Evolutionary conservation across 2,113 vertebrate species (phyloP).

Genomic region (Henicopernis longicauda): DNA sequence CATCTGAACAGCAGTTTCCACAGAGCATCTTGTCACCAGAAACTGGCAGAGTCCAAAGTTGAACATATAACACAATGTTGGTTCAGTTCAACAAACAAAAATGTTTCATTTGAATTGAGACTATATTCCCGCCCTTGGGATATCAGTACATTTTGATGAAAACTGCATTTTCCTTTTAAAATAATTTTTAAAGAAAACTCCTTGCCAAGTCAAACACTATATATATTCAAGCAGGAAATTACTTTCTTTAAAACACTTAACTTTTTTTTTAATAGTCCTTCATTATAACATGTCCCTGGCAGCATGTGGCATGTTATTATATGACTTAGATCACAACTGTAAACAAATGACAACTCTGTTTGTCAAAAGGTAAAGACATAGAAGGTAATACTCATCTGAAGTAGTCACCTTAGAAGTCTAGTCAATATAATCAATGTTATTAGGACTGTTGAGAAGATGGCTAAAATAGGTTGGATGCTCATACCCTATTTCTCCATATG

Average conservation of each 20-base stretch:
- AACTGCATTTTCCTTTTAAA: neutral
- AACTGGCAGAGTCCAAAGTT: neutral
- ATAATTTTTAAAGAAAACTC: neutral
- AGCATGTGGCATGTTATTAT: neutral
- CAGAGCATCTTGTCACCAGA: neutral
- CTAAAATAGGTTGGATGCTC: neutral
- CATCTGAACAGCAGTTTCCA: neutral
- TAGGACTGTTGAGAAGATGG: neutral
- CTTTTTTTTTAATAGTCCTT: neutral
- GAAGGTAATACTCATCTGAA: neutral
- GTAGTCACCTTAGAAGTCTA: neutral
- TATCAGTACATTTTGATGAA: neutral
- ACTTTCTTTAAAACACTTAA: neutral
- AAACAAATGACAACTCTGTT: neutral
- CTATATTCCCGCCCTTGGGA: neutral
- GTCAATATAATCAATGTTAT: neutral
- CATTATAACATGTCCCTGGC: neutral
- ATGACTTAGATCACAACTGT: neutral
- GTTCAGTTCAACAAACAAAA: neutral
- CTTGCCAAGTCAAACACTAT: neutral
- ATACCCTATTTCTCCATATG: neutral
- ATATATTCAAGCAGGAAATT: neutral
- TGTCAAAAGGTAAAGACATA: neutral
- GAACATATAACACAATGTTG: neutral
- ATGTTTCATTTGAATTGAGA: neutral